phyloP scores from a whole-genome alignment of 2,888 invertebrate genomes.

The Strigamia crassipes region DNA sequence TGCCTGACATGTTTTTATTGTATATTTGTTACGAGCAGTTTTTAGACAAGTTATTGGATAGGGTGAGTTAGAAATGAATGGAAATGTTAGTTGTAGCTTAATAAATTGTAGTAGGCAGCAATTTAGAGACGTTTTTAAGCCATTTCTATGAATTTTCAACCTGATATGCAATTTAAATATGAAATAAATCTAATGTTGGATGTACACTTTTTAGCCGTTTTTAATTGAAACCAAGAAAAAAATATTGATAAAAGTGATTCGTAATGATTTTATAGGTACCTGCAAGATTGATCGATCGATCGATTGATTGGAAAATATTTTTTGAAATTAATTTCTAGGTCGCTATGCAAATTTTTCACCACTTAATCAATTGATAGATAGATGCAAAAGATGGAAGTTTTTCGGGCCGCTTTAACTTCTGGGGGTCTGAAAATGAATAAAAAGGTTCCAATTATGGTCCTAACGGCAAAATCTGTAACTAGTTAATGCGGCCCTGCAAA shows the following conservation, averaged over 20 bases:
- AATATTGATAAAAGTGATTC: background rate
- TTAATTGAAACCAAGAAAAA: background rate
- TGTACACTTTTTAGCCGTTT: background rate
- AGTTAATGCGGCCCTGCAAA: no score
- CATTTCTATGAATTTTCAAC: background rate
- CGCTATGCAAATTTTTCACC: background rate
- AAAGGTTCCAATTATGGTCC: no score
- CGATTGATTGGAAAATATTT: background rate
- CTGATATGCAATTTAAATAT: background rate
- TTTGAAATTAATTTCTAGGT: conserved; percentile 6
- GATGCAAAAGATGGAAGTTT: background rate
- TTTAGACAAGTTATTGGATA: background rate
- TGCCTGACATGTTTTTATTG: background rate
- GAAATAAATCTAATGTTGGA: background rate
- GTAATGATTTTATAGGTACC: background rate
- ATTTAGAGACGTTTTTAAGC: background rate
- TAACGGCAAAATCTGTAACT: no score
- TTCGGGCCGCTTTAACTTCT: no score
- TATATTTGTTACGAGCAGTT: background rate
- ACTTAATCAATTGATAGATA: conserved; percentile 7
- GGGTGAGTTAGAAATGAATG: background rate
- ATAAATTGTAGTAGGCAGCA: background rate
- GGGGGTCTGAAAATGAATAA: no score
- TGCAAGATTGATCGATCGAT: background rate
- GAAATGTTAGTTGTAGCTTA: background rate